Base-by-base conservation (phyloP, 2,113 vertebrate species). In the Mystacornis crossleyi region DNA sequence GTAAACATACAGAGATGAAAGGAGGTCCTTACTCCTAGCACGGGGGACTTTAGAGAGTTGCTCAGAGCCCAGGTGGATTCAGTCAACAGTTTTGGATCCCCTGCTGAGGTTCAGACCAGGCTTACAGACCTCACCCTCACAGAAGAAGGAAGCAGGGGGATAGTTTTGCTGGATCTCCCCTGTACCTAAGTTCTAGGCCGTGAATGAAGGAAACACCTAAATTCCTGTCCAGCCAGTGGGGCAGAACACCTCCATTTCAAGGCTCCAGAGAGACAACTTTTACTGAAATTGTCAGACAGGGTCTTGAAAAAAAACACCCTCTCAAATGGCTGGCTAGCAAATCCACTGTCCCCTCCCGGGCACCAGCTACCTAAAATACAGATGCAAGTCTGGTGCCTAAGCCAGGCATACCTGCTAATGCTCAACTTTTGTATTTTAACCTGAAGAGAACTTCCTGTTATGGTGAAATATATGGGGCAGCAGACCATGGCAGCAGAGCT, bases 391-490 rank as follows among this genome's bases (percentile, higher is more conserved):
- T 53, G 54, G 15, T 75, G 36, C 15, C 48, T 61, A 60, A 72
- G 70, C 58, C 61, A 85, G 24, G 28, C n/a, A 94, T 34, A 69
- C 71, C 74, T 69, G 42, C 43, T 93, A 73, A 79, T 55, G 34
- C 50, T 84, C 70, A 47, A 45, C 51, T 93, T 94, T 60, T 47
- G 58, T 82, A 43, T 75, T 85, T 79, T 80, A 97, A 79, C 78
- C 43, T 83, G 51, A 26, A 72, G 55, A 94, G 58, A 71, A 88
- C 51, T 53, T 80, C 66, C 70, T 33, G 71, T 88, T 94, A 64
- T 0, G 3, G 69, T 94, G 91, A 96, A 96, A 92, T 96, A 93
- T 81, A 93, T 74, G 40, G 71, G 87, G 87, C 79, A 94, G 58
- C 67, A 80, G 93, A 87, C 50, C 91, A 91, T 15, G 3, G 81